Evolutionary conservation across 1,140 invertebrate species (phyloP).

Genomic region (Paraescarpia echinospica): DNA sequence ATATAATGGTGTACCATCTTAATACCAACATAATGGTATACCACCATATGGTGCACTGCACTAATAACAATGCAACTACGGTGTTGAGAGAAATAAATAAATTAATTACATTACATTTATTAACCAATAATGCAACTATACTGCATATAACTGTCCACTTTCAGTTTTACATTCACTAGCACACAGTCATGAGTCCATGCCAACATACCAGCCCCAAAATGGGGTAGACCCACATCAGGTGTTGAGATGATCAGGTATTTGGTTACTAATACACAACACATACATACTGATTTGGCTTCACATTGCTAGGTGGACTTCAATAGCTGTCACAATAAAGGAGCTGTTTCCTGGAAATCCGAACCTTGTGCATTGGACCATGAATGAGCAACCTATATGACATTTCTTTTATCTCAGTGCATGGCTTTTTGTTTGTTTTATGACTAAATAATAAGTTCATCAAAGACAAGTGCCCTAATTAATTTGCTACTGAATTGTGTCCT

Average conservation of each 20-base stretch:
- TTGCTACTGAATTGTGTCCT: background rate
- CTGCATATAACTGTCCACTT: too few species aligned
- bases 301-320: background rate
- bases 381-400: background rate
- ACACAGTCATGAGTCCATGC: background rate
- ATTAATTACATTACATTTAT: too few species aligned
- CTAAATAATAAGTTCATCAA: background rate
- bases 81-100: too few species aligned
- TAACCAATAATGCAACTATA: too few species aligned
- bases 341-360: background rate
- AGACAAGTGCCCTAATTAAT: background rate
- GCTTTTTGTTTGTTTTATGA: background rate
- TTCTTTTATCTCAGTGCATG: background rate
- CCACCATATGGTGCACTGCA: too few species aligned
- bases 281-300: background rate
- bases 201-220: background rate
- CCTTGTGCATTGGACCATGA: background rate
- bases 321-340: background rate
- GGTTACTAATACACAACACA: background rate
- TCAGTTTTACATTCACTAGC: too few species aligned
- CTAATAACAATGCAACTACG: too few species aligned
- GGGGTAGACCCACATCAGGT: background rate
- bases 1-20: too few species aligned
- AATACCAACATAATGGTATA: too few species aligned
- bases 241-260: background rate